Evolutionary conservation across 2,888 invertebrate species (phyloP).

Genomic region (Agriopis marginaria): DNA sequence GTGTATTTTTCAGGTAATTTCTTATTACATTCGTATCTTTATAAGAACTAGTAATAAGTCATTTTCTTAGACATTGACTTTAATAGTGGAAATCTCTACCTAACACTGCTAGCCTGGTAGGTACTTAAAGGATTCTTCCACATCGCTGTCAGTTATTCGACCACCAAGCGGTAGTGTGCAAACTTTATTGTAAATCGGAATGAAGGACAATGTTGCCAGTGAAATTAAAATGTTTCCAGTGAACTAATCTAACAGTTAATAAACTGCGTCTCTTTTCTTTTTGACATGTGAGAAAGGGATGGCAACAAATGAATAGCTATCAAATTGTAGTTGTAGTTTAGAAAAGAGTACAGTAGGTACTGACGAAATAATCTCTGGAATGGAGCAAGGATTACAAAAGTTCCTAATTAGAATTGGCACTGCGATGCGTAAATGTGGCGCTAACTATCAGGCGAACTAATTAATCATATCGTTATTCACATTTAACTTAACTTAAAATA

Average conservation of each 20-base stretch:
- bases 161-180: not conserved
- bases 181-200: not conserved
- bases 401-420: too few relatives aligned
- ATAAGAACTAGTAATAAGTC: conserved; percentile 23
- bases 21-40: conserved; percentile 43
- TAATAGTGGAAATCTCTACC: not conserved
- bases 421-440: not conserved
- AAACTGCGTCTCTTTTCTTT: too few relatives aligned
- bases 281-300: too few relatives aligned
- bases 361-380: too few relatives aligned
- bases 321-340: too few relatives aligned
- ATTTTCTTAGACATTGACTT: conserved; percentile 24
- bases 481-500: too few relatives aligned
- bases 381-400: too few relatives aligned
- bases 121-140: not conserved
- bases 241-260: too few relatives aligned
- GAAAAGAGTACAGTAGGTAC: too few relatives aligned
- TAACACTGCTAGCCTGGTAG: not conserved
- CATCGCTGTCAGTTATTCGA: not conserved
- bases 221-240: not conserved
- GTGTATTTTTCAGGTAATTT: conserved; percentile 74
- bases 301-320: too few relatives aligned
- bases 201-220: not conserved
- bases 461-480: too few relatives aligned
- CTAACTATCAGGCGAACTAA: not conserved